Conservation (phyloP, 2,888 invertebrate species). For the Eilema sororculum region DNA sequence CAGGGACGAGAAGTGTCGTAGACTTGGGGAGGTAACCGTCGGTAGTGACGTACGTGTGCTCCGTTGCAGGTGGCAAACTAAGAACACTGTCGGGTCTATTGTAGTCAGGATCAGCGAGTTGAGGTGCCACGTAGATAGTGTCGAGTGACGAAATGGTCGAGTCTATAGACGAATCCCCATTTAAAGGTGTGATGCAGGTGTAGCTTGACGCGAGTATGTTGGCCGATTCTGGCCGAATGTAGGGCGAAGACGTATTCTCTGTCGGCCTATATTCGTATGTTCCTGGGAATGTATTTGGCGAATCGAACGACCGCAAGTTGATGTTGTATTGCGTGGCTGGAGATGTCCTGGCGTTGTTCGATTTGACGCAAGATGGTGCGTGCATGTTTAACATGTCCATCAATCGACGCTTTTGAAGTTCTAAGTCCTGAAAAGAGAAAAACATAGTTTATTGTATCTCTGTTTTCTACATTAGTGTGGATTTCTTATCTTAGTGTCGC, state of each 20-base stretch:
- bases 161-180: conserved; percentile 78
- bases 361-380: conserved; percentile 90
- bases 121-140: conserved; percentile 74
- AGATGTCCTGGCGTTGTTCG: conserved; percentile 76
- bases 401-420: conserved; percentile 92
- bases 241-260: conserved; percentile 73
- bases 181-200: conserved; percentile 76
- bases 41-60: conserved; percentile 71
- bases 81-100: conserved; percentile 81
- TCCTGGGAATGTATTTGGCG: conserved; percentile 79
- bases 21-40: conserved; percentile 82
- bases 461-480: conserved; percentile 6
- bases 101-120: conserved; percentile 76
- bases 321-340: conserved; percentile 78
- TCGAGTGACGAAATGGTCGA: conserved; percentile 74
- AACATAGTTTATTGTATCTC: conserved; percentile 15
- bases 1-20: conserved; percentile 81
- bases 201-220: conserved; percentile 84
- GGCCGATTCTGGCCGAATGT: conserved; percentile 84
- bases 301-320: conserved; percentile 76
- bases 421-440: conserved; percentile 88
- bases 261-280: conserved; percentile 64
- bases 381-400: conserved; percentile 93
- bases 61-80: conserved; percentile 72
- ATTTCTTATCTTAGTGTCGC: conserved; percentile 46